phyloP scores from a whole-genome alignment of 2,113 vertebrate species.

The Strigops habroptila region DNA sequence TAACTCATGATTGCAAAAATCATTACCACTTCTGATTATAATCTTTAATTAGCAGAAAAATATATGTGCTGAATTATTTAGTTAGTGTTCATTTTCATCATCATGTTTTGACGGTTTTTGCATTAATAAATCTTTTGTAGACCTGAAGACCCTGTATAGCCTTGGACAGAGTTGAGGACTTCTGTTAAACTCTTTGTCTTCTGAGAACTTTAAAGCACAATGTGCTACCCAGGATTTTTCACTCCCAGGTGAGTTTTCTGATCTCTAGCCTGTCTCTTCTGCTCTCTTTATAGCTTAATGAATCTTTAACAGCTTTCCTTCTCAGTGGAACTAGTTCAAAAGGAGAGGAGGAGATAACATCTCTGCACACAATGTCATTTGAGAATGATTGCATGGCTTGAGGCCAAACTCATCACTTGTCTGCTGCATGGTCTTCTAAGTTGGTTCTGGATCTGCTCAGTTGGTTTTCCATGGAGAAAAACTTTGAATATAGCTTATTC shows the following conservation, averaged over 20 bases:
- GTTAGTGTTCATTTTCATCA: neutral
- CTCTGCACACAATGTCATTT: neutral
- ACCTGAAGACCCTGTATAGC: neutral
- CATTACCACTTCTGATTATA: conserved; percentile 56
- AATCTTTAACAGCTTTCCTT: conserved; percentile 31
- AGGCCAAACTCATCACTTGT: neutral
- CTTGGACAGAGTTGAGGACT: neutral
- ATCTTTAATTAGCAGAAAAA: conserved; percentile 60
- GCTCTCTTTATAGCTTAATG: neutral
- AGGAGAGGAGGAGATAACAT: neutral
- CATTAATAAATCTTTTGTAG: neutral
- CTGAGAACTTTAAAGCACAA: neutral
- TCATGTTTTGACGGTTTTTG: conserved; percentile 27
- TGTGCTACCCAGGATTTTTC: neutral
- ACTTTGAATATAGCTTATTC: neutral
- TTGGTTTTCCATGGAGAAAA: neutral
- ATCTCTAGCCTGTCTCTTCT: neutral
- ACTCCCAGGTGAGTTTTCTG: neutral
- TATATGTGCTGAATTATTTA: conserved; percentile 58
- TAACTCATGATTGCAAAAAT: conserved; percentile 53
- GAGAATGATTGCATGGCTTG: neutral
- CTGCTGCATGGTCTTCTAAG: neutral
- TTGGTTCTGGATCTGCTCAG: neutral
- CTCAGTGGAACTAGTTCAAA: neutral
- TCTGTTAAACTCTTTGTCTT: neutral